Evolutionary conservation across 2,113 vertebrate genomes (phyloP).

Genomic region (Suricata suricatta): DNA sequence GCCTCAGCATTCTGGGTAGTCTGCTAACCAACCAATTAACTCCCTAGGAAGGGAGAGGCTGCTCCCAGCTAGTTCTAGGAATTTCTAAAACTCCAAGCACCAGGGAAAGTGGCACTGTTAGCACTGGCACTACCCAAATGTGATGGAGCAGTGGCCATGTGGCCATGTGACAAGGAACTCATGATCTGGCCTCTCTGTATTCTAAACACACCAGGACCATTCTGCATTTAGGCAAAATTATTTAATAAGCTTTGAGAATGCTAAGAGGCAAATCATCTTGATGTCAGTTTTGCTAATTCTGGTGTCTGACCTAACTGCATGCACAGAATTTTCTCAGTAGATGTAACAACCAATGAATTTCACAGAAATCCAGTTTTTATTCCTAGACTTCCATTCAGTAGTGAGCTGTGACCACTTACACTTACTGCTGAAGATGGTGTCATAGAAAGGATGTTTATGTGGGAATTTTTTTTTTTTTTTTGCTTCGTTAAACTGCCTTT

Average conservation of each 20-base stretch:
- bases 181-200: not conserved
- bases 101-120: not conserved
- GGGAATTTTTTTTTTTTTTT: not conserved
- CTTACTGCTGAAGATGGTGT: not conserved
- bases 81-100: not conserved
- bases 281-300: not conserved
- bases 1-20: not conserved
- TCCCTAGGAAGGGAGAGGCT: not conserved
- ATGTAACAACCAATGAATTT: conserved; percentile 15
- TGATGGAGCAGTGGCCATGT: not conserved
- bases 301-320: not conserved
- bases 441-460: not conserved
- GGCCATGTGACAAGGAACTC: not conserved
- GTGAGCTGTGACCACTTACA: not conserved
- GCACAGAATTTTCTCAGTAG: conserved; percentile 11
- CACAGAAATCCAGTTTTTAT: conserved; percentile 21
- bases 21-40: not conserved
- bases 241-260: conserved; percentile 38
- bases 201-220: not conserved
- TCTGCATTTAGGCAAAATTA: not conserved
- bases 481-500: not conserved
- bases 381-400: not conserved
- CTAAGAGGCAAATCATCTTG: not conserved
- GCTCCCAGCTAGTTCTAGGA: not conserved
- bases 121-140: not conserved